Evolutionary conservation across 2,113 vertebrate species (phyloP), one percentile per base, ranked within the genome.

Genomic region (Glaucomys volans): DNA sequence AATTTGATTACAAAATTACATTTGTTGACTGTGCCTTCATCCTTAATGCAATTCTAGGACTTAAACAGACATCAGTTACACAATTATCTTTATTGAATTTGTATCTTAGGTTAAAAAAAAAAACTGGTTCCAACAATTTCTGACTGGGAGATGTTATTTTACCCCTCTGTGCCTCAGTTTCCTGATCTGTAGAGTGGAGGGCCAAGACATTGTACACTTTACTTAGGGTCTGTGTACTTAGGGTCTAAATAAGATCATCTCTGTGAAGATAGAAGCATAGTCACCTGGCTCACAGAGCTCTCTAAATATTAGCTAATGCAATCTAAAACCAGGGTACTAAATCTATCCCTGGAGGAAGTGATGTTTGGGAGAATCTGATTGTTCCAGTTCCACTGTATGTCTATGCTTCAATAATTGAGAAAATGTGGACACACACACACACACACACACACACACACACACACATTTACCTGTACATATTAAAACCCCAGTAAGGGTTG

Each of bases 91-190:
- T 88, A 44, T 44, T 3, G 1, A 94, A 35, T 77, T 79, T 62
- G 6, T 35, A 79, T 83, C 76, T 88, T 64, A 42, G 62, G 44
- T 59, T 16, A 52, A 24, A 75, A 95, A 90, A 87, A 95, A 92
- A 87, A 57, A 90, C 50, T 87, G 42, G 42, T 35, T 94, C 66
- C 16, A 76, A 57, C 32, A 14, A 4, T 94, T 95, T 81, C 20
- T 52, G 84, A 22, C 18, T 82, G 13, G 9, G 40, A 88, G n/a
- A 57, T 24, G 8, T 54, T 83, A 87, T 16, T 71, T 85, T 26
- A 30, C 5, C 4, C 52, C 12, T 74, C 64, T 67, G 35, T 90
- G 71, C 32, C 42, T 87, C 52, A 16, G 64, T 79, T 87, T 94
- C n/a, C 50, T 85, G 67, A 32, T 90, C 13, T 54, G 0, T 30